phyloP scores from a whole-genome alignment of 1,140 invertebrate species.

The Homarus americanus region DNA sequence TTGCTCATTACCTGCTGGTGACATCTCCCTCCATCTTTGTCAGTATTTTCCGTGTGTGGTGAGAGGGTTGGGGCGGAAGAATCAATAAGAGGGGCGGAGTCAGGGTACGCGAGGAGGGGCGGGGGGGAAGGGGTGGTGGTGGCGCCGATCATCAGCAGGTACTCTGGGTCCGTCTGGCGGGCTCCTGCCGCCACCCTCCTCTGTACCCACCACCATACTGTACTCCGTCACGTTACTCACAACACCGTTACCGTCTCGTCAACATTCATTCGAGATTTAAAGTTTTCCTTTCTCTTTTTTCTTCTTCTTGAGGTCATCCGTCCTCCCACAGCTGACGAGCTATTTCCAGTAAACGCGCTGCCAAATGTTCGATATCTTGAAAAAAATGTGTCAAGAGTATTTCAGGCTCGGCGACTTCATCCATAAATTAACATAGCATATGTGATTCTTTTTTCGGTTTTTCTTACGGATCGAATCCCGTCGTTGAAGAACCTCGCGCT shows the following conservation, averaged over 20 bases:
- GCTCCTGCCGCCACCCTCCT: neutral
- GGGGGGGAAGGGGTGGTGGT: neutral
- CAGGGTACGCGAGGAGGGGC: neutral
- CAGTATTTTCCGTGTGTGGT: conserved; percentile 2
- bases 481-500: too few species aligned
- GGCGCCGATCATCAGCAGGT: neutral
- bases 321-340: neutral
- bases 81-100: conserved; percentile 3
- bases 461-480: too few species aligned
- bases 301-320: neutral
- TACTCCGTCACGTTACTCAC: neutral
- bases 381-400: neutral
- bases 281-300: too few species aligned
- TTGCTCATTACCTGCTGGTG: neutral
- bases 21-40: conserved; percentile 6
- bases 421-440: too few species aligned
- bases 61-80: neutral
- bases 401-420: too few species aligned
- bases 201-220: too few species aligned
- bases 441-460: too few species aligned
- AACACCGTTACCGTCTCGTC: neutral
- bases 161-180: conserved; percentile 12
- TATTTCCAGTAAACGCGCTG: neutral
- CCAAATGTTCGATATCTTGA: conserved; percentile 9
- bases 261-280: neutral